Evolutionary conservation across 1,140 invertebrate species (phyloP).

Genomic region (Papilio dardanus): DNA sequence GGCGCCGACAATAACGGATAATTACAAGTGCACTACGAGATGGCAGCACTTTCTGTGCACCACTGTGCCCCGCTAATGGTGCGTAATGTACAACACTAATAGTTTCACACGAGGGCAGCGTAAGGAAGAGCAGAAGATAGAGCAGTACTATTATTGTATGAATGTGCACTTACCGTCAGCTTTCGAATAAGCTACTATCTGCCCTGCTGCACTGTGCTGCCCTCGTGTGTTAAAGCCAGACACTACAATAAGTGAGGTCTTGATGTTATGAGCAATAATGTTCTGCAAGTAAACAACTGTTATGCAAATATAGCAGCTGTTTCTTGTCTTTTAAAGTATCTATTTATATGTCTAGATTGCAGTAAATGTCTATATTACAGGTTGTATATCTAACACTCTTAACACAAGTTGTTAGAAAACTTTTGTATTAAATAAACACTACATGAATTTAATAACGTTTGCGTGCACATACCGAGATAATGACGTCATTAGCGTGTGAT

Average conservation of each 20-base stretch:
- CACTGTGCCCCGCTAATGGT: background rate
- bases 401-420: too few species aligned
- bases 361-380: background rate
- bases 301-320: background rate
- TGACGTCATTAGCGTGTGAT: background rate
- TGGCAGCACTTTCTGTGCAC: background rate
- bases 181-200: too few species aligned
- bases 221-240: background rate
- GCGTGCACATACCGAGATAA: background rate
- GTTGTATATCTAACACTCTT: too few species aligned
- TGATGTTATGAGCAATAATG: background rate
- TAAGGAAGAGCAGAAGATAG: too few species aligned
- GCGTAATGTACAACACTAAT: too few species aligned
- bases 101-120: too few species aligned
- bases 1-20: constrained; percentile 14
- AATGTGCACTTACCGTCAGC: too few species aligned
- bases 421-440: background rate
- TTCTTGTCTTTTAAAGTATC: background rate
- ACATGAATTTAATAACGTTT: background rate
- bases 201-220: too few species aligned
- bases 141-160: too few species aligned
- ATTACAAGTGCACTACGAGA: background rate
- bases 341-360: background rate
- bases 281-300: background rate
- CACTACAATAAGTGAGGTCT: background rate